These are phyloP conservation scores for Acrossocheilus fasciatus DNA, from an alignment of 2,797 vertebrate genomes.

Conservation along the genomic window DNA sequence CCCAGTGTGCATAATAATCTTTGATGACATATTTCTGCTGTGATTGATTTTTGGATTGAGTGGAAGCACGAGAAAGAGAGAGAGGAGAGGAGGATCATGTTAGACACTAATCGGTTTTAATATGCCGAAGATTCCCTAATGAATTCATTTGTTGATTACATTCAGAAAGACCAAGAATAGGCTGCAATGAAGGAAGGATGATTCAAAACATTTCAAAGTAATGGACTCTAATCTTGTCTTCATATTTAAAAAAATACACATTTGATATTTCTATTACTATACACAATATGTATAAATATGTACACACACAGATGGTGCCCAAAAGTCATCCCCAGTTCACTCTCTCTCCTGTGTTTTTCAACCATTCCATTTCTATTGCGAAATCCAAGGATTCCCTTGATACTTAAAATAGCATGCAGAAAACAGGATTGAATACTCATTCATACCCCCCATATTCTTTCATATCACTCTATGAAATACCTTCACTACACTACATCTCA, in stretches of 20 bases:
- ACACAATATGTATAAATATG: not conserved
- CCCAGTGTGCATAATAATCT: conserved; percentile 19
- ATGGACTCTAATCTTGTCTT: not conserved
- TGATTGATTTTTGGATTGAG: conserved; percentile 17
- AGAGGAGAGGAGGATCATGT: not conserved
- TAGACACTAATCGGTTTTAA: conserved; percentile 20
- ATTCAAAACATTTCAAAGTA: not conserved
- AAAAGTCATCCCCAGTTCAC: not conserved
- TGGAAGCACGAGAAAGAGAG: not conserved
- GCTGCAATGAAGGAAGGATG: not conserved
- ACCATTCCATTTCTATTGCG: not conserved
- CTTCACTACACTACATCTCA: not conserved
- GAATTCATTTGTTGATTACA: not conserved
- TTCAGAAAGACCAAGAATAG: not conserved
- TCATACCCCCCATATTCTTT: conserved; percentile 23
- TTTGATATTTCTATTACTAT: not conserved
- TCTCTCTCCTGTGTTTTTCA: conserved; percentile 4
- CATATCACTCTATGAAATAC: not conserved
- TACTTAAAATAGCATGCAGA: conserved; percentile 54
- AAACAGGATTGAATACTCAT: conserved; percentile 52
- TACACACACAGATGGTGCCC: not conserved
- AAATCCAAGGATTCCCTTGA: conserved; percentile 45
- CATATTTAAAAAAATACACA: not conserved
- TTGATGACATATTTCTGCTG: conserved; percentile 19
- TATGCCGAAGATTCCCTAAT: conserved; percentile 18